Evolutionary conservation across 2,113 vertebrate species (phyloP), one percentile per base, ranked within the genome.

Genomic region (Oreocharis arfaki): DNA sequence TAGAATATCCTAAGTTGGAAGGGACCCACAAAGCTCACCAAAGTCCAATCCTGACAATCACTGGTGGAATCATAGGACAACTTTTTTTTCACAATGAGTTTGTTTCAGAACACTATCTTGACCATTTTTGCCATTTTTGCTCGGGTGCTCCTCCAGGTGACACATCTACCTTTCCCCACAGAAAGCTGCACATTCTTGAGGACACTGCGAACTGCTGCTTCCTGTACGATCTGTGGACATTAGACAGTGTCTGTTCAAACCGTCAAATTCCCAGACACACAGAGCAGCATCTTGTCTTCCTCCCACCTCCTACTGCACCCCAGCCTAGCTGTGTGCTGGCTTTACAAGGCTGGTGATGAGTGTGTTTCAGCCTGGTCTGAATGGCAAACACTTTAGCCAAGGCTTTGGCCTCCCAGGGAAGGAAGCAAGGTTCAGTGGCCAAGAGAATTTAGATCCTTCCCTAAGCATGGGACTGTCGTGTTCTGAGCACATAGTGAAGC

Each of bases 311-410:
- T 17, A 5, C 67, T n/a, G 30, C 39, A 75, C 4, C 2, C 30
- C 28, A 46, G 23, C 30, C 32, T 39, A 39, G 37, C 7, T 9
- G 3, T 3, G 16, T 10, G 27, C 9, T 55, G 23, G 17, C 56
- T 56, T 56, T 33, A 8, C 4, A 11, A 23, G 33, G 9, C 18
- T 2, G 1, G 10, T 5, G 30, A n/a, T 23, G 1, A 11, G 9
- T 9, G 17, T 33, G 3, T 6, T 85, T 50, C 79, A 83, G 16
- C 8, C 41, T 26, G n/a, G 3, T 26, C 39, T 64, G 24, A 76
- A 9, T 6, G 3, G 28, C n/a, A 44, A 70, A 16, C 9, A 14
- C 53, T 67, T 63, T 2, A 5, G 20, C 11, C n/a, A 16, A 10
- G 23, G 23, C 42, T 94, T 57, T 55, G n/a, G 12, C 32, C 28